Percentiles rank a stretch among this genome's conserved stretches.
phyloP scores from a whole-genome alignment of 1,140 invertebrate species.

The Sycophaga agraensis region DNA sequence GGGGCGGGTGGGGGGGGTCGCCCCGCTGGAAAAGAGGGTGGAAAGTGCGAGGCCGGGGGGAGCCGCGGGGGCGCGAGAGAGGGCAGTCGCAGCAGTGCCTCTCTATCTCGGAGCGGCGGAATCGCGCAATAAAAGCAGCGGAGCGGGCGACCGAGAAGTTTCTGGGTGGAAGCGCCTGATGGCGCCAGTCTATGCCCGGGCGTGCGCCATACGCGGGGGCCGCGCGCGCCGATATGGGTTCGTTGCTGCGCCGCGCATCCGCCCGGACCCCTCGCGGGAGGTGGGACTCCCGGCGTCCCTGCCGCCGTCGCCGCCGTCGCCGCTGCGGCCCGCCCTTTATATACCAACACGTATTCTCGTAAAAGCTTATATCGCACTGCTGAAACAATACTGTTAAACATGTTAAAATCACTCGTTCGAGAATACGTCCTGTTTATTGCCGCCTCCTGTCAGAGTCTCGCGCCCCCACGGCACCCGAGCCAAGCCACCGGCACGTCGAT shows the following conservation, averaged over 20 bases:
- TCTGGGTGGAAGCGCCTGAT: slow-evolving; percentile 39
- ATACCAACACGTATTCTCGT: slow-evolving; percentile 25
- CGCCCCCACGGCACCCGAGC: neutral
- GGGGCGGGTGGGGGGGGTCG: neutral
- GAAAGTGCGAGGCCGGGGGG: neutral
- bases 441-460: neutral
- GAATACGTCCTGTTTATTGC: slow-evolving; percentile 28
- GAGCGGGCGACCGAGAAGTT: slow-evolving; percentile 32
- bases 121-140: slow-evolving; percentile 31
- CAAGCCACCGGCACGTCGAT: no score
- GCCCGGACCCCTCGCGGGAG: no score
- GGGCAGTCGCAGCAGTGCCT: no score
- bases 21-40: neutral
- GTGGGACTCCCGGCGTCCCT: no score
- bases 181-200: slow-evolving; percentile 43
- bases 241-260: slow-evolving; percentile 13
- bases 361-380: slow-evolving; percentile 28
- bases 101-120: slow-evolving; percentile 13
- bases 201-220: slow-evolving; percentile 24
- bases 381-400: slow-evolving; percentile 32
- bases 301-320: no score
- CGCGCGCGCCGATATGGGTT: slow-evolving; percentile 24
- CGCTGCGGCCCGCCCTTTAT: neutral
- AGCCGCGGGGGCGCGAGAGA: neutral
- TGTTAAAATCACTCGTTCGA: slow-evolving; percentile 30